These are phyloP conservation scores for Cantharis flavilabris DNA, from an alignment of 2,888 invertebrate species.

Conservation along the genomic window DNA sequence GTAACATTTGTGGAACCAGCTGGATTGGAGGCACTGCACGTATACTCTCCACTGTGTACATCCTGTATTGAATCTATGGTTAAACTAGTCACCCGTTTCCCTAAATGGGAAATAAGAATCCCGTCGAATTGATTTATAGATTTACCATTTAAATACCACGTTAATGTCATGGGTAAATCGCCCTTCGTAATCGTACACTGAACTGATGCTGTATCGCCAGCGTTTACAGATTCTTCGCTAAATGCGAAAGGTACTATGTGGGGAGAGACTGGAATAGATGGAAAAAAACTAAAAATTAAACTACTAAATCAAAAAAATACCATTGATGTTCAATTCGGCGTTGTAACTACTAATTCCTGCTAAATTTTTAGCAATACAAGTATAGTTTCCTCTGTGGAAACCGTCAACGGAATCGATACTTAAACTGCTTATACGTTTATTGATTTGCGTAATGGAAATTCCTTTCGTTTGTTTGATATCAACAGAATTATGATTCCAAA, in stretches of 20 bases:
- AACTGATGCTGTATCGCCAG: slow-evolving; percentile 73
- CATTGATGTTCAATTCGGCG: slow-evolving; percentile 73
- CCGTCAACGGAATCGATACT: slow-evolving; percentile 73
- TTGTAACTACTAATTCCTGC: slow-evolving; percentile 72
- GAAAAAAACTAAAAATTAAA: neutral
- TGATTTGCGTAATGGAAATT: slow-evolving; percentile 51
- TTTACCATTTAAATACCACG: slow-evolving; percentile 69
- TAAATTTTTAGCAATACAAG: slow-evolving; percentile 73
- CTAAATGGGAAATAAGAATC: slow-evolving; percentile 63
- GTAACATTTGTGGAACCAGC: slow-evolving; percentile 65
- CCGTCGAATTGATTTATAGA: slow-evolving; percentile 55
- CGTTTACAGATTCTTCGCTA: slow-evolving; percentile 70
- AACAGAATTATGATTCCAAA: slow-evolving; percentile 74
- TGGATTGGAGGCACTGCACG: slow-evolving; percentile 70
- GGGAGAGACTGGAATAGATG: slow-evolving; percentile 62
- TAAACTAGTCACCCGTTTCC: slow-evolving; percentile 68
- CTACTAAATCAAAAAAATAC: slow-evolving; percentile 53
- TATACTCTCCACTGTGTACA: slow-evolving; percentile 73
- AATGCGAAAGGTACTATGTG: slow-evolving; percentile 71
- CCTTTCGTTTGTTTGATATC: slow-evolving; percentile 50
- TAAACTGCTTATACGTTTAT: slow-evolving; percentile 65
- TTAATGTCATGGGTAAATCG: slow-evolving; percentile 73
- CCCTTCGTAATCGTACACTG: slow-evolving; percentile 76
- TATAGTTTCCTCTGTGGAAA: slow-evolving; percentile 75
- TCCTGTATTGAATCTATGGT: slow-evolving; percentile 74